phyloP scores from a whole-genome alignment of 2,113 vertebrate genomes.

The Mormoops blainvillei region DNA sequence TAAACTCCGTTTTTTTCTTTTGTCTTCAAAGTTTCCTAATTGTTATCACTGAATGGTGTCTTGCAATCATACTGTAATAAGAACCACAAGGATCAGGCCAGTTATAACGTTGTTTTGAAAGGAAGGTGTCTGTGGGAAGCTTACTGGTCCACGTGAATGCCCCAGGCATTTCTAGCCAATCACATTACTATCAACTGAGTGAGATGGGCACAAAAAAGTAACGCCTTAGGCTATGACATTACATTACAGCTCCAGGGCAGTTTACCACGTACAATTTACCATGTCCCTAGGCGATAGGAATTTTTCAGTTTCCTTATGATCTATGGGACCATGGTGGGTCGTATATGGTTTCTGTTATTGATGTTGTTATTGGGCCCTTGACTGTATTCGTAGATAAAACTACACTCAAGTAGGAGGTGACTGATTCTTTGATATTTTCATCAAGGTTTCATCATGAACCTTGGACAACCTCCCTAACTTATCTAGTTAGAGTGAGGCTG shows the following conservation, averaged over 20 bases:
- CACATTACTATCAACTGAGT: not conserved
- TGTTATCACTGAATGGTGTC: not conserved
- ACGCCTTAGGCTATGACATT: not conserved
- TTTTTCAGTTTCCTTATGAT: not conserved
- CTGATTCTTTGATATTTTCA: not conserved
- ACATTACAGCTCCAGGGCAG: not conserved
- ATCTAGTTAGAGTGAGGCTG: not conserved
- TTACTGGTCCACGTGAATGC: not conserved
- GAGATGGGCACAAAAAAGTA: not conserved
- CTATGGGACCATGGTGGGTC: not conserved
- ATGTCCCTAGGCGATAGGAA: not conserved
- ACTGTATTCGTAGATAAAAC: not conserved
- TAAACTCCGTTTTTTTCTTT: not conserved
- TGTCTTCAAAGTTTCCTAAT: not conserved
- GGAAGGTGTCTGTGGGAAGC: not conserved
- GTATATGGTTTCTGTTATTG: not conserved
- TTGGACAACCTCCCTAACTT: not conserved
- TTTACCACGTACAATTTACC: not conserved
- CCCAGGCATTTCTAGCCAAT: not conserved
- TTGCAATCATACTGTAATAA: not conserved
- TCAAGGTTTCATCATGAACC: not conserved
- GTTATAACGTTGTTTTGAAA: not conserved
- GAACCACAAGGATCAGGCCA: not conserved
- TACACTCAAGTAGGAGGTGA: not conserved
- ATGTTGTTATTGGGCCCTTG: not conserved